phyloP scores from a whole-genome alignment of 2,797 vertebrate genomes.

The Acipenser oxyrinchus region DNA sequence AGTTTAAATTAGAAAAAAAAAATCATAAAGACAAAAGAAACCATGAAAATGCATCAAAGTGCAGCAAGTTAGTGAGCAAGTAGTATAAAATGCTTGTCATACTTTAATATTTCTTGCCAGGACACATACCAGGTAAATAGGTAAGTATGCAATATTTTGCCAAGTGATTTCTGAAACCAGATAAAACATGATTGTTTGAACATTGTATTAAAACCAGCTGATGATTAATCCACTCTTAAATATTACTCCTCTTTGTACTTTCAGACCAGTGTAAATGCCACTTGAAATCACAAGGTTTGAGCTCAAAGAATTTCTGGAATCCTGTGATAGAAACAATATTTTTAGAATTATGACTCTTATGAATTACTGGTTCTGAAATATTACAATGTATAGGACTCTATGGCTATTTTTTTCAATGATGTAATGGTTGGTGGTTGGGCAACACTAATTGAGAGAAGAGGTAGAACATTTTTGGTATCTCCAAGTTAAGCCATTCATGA shows the following conservation, averaged over 20 bases:
- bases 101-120: conserved; percentile 22
- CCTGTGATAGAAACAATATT: conserved; percentile 81
- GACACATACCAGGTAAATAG: conserved; percentile 46
- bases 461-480: conserved; percentile 50
- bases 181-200: conserved; percentile 59
- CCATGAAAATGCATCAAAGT: no score
- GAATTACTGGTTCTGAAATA: conserved; percentile 34
- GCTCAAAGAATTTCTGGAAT: conserved; percentile 81
- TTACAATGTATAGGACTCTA: no score
- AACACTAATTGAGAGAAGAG: conserved; percentile 45
- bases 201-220: conserved; percentile 63
- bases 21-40: no score
- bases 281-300: conserved; percentile 75
- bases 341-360: conserved; percentile 75
- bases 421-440: conserved; percentile 50
- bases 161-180: conserved; percentile 40
- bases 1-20: no score
- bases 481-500: conserved; percentile 30
- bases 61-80: no score
- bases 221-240: conserved; percentile 59
- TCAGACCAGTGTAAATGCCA: conserved; percentile 69
- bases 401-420: conserved; percentile 60
- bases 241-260: conserved; percentile 51
- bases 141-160: conserved; percentile 51
- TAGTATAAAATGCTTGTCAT: no score